phyloP scores from a whole-genome alignment of 2,888 invertebrate genomes.

The Pterostichus madidus region DNA sequence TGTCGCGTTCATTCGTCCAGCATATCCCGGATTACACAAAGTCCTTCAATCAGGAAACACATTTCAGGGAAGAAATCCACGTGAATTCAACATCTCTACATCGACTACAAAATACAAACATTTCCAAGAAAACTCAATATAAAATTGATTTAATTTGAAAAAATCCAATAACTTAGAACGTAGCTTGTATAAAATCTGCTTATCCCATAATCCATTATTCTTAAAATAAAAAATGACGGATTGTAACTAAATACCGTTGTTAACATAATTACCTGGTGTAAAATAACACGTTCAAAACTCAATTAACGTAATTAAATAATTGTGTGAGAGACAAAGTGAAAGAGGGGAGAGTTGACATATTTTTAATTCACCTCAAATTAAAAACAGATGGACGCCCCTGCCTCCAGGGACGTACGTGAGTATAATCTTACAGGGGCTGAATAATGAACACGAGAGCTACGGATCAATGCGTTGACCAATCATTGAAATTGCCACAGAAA shows the following conservation, averaged over 20 bases:
- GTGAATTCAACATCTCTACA: background rate
- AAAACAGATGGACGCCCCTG: slow-evolving; percentile 17
- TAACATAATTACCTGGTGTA: slow-evolving; percentile 46
- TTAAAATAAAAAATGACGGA: slow-evolving; percentile 20
- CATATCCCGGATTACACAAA: slow-evolving; percentile 36
- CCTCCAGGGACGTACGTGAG: slow-evolving; percentile 43
- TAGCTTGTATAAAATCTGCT: slow-evolving; percentile 32
- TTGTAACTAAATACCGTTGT: slow-evolving; percentile 40
- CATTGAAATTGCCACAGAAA: slow-evolving; percentile 13
- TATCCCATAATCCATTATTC: slow-evolving; percentile 18
- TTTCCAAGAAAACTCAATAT: slow-evolving; percentile 4
- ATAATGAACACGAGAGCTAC: background rate
- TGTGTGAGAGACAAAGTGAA: background rate
- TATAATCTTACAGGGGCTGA: slow-evolving; percentile 25
- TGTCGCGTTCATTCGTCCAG: slow-evolving; percentile 15
- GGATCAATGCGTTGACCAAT: slow-evolving; percentile 8
- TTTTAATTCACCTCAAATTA: slow-evolving; percentile 46
- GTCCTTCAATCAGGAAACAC: slow-evolving; percentile 28
- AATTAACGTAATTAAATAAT: slow-evolving; percentile 50
- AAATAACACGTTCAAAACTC: slow-evolving; percentile 31
- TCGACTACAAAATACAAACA: slow-evolving; percentile 11
- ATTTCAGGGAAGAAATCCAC: background rate
- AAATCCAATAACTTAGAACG: slow-evolving; percentile 1
- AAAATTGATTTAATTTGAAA: slow-evolving; percentile 18
- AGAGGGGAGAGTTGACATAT: slow-evolving; percentile 11